Evolutionary conservation across 1,140 invertebrate genomes (phyloP).

Genomic region (Berghia stephanieae): DNA sequence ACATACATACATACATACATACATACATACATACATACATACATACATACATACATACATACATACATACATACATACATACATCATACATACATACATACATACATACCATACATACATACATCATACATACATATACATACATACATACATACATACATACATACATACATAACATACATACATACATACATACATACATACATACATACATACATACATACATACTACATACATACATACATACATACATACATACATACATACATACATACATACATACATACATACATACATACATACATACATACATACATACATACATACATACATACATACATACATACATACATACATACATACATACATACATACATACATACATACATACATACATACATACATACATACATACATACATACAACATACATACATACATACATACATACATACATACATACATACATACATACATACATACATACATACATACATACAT

Average conservation of each 20-base stretch:
- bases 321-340: neutral
- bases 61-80: neutral
- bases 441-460: neutral
- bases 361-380: neutral
- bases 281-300: neutral
- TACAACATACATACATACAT: neutral
- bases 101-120: no score
- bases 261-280: neutral
- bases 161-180: no score
- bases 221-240: no score
- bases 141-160: neutral
- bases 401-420: neutral
- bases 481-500: constrained; percentile 10
- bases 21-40: no score
- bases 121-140: no score
- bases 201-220: neutral
- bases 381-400: neutral
- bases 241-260: neutral
- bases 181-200: neutral
- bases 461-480: constrained; percentile 12
- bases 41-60: neutral
- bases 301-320: neutral
- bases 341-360: neutral
- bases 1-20: neutral
- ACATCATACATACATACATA: no score